A percentile compares a stretch with the other conserved stretches of the same genome.
These are phyloP conservation scores for Tychaedon coryphoeus DNA, from an alignment of 2,113 vertebrate genomes.

Conservation along the genomic window DNA sequence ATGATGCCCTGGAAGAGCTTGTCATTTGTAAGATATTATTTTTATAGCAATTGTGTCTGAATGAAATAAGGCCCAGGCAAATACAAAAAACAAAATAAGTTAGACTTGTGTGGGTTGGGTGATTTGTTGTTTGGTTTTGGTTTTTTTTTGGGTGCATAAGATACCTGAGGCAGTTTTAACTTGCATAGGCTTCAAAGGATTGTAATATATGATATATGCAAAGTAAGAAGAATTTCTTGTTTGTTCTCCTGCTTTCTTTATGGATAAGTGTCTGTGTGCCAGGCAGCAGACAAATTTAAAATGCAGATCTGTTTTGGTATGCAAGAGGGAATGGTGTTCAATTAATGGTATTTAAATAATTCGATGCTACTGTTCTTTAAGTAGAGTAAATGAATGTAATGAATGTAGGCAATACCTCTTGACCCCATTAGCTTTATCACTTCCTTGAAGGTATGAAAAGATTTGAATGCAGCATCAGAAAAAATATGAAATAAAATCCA, in stretches of 20 bases:
- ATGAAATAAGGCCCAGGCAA: background rate
- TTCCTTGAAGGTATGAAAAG: constrained; percentile 38
- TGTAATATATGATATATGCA: background rate
- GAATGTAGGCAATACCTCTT: background rate
- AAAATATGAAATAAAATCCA: background rate
- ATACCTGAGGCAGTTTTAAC: background rate
- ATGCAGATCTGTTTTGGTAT: background rate
- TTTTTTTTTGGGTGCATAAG: background rate
- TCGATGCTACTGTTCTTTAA: background rate
- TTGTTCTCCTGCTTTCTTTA: background rate
- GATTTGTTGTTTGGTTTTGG: background rate
- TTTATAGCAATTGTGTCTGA: background rate
- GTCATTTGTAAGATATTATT: background rate
- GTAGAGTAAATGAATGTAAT: background rate
- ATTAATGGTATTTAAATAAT: constrained; percentile 25
- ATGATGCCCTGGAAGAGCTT: background rate
- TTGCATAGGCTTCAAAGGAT: constrained; percentile 11
- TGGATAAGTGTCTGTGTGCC: background rate
- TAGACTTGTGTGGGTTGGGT: background rate
- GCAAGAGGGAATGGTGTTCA: background rate
- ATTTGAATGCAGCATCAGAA: background rate
- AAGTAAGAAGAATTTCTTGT: constrained; percentile 40
- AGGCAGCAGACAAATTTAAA: background rate
- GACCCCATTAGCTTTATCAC: background rate
- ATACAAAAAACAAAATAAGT: background rate